These are phyloP conservation scores for Pseudanteris insignis DNA, from an alignment of 2,888 invertebrate genomes.

Conservation along the genomic window DNA sequence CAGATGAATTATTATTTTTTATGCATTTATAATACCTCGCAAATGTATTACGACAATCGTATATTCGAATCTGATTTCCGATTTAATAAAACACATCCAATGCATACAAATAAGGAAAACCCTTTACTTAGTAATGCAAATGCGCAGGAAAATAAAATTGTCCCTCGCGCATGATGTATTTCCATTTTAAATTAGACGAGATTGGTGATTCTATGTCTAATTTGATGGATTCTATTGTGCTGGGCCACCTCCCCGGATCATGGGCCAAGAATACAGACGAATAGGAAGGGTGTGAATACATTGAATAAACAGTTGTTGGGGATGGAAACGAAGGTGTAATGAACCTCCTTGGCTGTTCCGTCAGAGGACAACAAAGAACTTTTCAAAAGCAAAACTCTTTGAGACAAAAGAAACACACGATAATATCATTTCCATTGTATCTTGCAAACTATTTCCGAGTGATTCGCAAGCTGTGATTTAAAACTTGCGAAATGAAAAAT, in stretches of 20 bases:
- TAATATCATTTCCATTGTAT: slow-evolving; percentile 12
- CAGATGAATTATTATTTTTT: too few species aligned
- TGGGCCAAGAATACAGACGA: slow-evolving; percentile 12
- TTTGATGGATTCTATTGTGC: slow-evolving; percentile 14
- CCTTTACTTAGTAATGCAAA: slow-evolving; percentile 15
- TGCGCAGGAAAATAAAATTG: slow-evolving; percentile 7
- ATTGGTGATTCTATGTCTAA: slow-evolving; percentile 20
- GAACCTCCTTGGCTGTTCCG: slow-evolving; percentile 25
- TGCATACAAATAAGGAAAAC: slow-evolving; percentile 1
- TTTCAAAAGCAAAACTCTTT: background rate
- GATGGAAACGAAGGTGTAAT: slow-evolving; percentile 28
- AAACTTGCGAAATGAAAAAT: too few species aligned
- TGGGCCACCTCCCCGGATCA: slow-evolving; percentile 6
- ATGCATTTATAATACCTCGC: too few species aligned
- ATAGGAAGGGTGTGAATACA: slow-evolving; percentile 28
- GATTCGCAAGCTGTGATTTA: slow-evolving; percentile 11
- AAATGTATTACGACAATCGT: background rate
- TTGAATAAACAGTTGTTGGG: slow-evolving; percentile 25
- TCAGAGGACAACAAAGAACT: slow-evolving; percentile 26
- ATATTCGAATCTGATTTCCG: too few species aligned
- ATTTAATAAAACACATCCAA: too few species aligned
- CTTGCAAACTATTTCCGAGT: slow-evolving; percentile 14
- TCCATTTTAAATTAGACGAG: slow-evolving; percentile 24
- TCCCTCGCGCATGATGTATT: slow-evolving; percentile 10
- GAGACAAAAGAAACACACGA: slow-evolving; percentile 24